A percentile compares a stretch with the other conserved stretches of the same genome.
These are phyloP conservation scores for Phenganax stokvisi DNA, from an alignment of 92 coral and sea anemone genomes.

Conservation along the genomic window DNA sequence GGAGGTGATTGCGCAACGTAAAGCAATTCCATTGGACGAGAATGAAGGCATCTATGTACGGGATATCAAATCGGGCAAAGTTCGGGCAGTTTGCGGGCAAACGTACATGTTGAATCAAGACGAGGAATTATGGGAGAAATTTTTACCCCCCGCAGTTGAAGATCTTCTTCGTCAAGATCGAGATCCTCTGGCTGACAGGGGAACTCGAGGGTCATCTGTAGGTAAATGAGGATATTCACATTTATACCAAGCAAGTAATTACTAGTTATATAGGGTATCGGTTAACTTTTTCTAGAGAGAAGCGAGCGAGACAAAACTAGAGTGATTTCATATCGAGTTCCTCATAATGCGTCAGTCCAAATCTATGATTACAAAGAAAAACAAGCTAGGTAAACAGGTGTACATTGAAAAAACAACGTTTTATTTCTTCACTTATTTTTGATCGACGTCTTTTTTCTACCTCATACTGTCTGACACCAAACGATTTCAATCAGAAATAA, in stretches of 20 bases:
- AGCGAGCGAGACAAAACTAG: slow-evolving; percentile 74
- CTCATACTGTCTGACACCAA: neutral
- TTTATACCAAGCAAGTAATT: neutral
- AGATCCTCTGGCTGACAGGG: slow-evolving; percentile 98
- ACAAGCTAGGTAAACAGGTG: slow-evolving; percentile 73
- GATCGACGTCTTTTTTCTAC: neutral
- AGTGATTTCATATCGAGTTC: slow-evolving; percentile 87
- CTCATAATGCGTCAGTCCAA: slow-evolving; percentile 98
- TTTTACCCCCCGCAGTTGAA: slow-evolving; percentile 90
- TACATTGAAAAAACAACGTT: neutral
- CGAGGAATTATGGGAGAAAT: slow-evolving; percentile 93
- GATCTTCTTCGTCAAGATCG: slow-evolving; percentile 74
- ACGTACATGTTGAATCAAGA: slow-evolving; percentile 99
- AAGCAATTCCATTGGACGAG: slow-evolving; percentile 96
- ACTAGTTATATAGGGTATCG: neutral
- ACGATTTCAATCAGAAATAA: too few species aligned
- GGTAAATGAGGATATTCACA: neutral
- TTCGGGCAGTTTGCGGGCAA: slow-evolving; percentile 96
- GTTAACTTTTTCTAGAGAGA: slow-evolving; percentile 13
- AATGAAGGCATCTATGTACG: slow-evolving; percentile 98
- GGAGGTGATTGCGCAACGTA: slow-evolving; percentile 78
- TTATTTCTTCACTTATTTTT: neutral
- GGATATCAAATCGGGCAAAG: slow-evolving; percentile 97
- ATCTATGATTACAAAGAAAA: slow-evolving; percentile 97
- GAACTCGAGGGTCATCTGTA: slow-evolving; percentile 56